These are phyloP conservation scores for Acanthurus tractus DNA, from an alignment of 2,797 vertebrate species.

Conservation along the genomic window DNA sequence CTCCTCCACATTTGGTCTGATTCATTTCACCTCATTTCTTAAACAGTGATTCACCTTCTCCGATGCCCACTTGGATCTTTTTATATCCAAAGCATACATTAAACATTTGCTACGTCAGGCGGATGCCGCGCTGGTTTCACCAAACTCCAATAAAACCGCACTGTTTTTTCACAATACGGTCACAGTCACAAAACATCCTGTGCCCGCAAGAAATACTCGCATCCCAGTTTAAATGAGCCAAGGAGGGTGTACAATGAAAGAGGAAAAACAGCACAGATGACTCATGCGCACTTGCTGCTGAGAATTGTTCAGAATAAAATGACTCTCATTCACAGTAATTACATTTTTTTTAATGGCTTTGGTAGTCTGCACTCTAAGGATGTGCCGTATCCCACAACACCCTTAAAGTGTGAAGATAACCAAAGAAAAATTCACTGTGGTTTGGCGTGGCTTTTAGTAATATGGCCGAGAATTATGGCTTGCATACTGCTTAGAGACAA, in stretches of 20 bases:
- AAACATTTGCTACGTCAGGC: constrained; percentile 62
- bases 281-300: constrained; percentile 36
- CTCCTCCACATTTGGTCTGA: constrained; percentile 57
- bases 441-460: not conserved
- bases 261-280: constrained; percentile 42
- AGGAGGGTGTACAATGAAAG: constrained; percentile 37
- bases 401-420: not conserved
- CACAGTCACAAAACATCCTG: constrained; percentile 47
- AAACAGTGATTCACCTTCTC: constrained; percentile 73
- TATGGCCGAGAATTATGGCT: too few species aligned
- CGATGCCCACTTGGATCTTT: constrained; percentile 61
- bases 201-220: constrained; percentile 46
- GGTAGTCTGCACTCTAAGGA: constrained; percentile 3
- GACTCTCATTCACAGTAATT: constrained; percentile 34
- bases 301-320: constrained; percentile 36
- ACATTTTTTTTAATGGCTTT: constrained; percentile 14
- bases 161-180: constrained; percentile 44
- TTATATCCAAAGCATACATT: constrained; percentile 69
- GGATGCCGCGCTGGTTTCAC: constrained; percentile 51
- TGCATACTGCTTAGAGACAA: not conserved
- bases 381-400: constrained; percentile 11
- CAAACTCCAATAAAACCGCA: constrained; percentile 43
- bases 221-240: constrained; percentile 34
- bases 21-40: constrained; percentile 73
- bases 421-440: not conserved